Base-by-base conservation (phyloP, 2,113 vertebrate genomes). In the Crotalus viridis region DNA sequence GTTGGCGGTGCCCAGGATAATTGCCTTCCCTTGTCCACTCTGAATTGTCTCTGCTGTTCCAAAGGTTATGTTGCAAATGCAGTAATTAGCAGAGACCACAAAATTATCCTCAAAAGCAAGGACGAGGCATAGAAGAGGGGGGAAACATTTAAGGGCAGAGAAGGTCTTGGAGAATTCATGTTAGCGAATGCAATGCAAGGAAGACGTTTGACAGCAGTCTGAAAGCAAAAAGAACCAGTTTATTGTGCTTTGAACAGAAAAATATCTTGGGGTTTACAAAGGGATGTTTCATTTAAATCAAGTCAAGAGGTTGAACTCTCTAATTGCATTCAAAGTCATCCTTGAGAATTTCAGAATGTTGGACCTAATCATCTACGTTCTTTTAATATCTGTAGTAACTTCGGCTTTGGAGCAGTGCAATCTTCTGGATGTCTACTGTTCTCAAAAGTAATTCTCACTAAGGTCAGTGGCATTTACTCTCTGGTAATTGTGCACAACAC, bases 81-180 rank as follows among this genome's bases (percentile, higher is more conserved):
- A 85, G 93, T 94, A 95, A 96, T 96, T 95, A 96, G 90, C 92
- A 93, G 93, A 91, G 94, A 94, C 94, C 92, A 51, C 89, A 86
- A 95, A 94, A 95, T 94, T 94, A 69, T 92, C 95, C 94, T 89
- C 94, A 88, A 33, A 94, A 95, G 94, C 94, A 91, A 92, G 81
- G 74, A 55, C 85, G 26, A 94, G 74, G 74, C 96, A 95, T 90
- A 94, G 94, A 93, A 94, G 94, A 86, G 52, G 0, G 1, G 8
- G 3, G 0, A 7, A 95, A 93, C 96, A 89, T 89, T 88, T 95
- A 85, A 97, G 94, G 94, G 94, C 95, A 96, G 24, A 17, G 74
- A 94, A 94, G 95, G 93, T 95, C 48, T 54, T 92, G 74, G 94
- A 96, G 95, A 85, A 2, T 7, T 33, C 90, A 59, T 85, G 91